phyloP scores from a whole-genome alignment of 2,888 invertebrate genomes.

The Branchinecta sandiegonensis region DNA sequence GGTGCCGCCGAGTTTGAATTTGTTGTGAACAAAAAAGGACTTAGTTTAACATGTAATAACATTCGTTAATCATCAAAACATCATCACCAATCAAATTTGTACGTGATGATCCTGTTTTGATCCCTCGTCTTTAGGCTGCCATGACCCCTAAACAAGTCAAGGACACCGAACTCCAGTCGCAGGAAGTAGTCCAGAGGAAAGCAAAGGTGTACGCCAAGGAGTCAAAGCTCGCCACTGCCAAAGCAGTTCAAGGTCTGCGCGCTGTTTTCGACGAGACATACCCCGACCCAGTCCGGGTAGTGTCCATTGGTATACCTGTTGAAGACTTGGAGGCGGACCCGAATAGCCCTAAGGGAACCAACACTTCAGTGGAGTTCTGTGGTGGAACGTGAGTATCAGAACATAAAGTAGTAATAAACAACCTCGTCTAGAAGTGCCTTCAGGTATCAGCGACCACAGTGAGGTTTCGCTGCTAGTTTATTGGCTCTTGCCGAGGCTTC shows the following conservation, averaged over 20 bases:
- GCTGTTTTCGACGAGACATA: constrained; percentile 99
- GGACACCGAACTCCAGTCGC: constrained; percentile 63
- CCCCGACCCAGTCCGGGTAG: constrained; percentile 54
- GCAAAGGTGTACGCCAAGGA: constrained; percentile 75
- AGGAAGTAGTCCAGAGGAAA: constrained; percentile 57
- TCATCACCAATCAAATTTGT: too few relatives aligned
- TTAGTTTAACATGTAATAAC: too few relatives aligned
- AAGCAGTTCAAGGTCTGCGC: constrained; percentile 75
- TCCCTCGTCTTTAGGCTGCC: constrained; percentile 44
- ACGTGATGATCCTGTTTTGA: not conserved
- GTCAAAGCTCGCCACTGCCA: constrained; percentile 64
- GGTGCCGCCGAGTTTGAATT: too few relatives aligned
- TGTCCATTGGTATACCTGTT: constrained; percentile 83
- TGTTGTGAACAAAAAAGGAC: too few relatives aligned
- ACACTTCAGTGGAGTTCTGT: constrained; percentile 96
- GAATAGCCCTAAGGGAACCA: constrained; percentile 54
- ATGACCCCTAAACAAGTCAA: constrained; percentile 77
- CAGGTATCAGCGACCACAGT: too few relatives aligned
- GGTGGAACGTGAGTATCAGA: constrained; percentile 69
- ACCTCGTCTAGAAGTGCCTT: too few relatives aligned
- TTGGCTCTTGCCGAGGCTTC: too few relatives aligned
- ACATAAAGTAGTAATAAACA: too few relatives aligned
- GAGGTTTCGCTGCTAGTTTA: too few relatives aligned
- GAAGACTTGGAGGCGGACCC: constrained; percentile 78
- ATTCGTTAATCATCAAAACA: too few relatives aligned